Evolutionary conservation across 2,113 vertebrate genomes (phyloP).

Genomic region (Phalacrocorax brasilianus): DNA sequence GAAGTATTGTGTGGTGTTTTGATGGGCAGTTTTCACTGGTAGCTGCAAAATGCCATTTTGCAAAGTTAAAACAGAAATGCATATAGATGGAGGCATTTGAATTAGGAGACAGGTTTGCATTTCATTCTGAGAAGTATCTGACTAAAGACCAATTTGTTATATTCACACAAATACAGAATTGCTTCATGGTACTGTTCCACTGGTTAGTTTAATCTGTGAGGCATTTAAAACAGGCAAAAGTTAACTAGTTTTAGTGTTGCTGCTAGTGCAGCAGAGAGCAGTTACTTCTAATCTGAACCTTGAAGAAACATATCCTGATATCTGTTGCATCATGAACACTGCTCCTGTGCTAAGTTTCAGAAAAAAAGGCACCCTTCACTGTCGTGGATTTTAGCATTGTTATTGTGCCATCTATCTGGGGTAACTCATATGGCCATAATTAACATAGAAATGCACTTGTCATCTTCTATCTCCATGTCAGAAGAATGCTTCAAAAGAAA

Average conservation of each 20-base stretch:
- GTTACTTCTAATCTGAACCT: background rate
- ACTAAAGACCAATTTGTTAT: background rate
- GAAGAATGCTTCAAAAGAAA: background rate
- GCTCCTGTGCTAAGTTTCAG: background rate
- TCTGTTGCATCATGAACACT: background rate
- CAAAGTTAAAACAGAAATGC: background rate
- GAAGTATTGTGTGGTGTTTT: background rate
- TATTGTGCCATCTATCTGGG: background rate
- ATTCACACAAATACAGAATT: background rate
- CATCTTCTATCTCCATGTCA: background rate
- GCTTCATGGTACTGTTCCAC: background rate
- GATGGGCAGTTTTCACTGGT: background rate
- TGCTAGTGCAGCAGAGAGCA: background rate
- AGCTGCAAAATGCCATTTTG: background rate
- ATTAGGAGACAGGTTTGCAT: background rate
- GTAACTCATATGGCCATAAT: background rate
- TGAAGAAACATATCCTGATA: background rate
- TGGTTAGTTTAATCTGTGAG: background rate
- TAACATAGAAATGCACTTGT: conserved; percentile 5
- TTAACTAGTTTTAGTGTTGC: background rate
- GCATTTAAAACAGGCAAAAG: background rate
- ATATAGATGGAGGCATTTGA: background rate
- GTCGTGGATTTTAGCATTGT: background rate
- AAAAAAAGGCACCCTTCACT: background rate
- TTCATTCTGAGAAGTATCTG: background rate